A percentile compares a stretch with the other conserved stretches of the same genome.
These are phyloP conservation scores for Oscheius sp. DNA, from an alignment of 2,888 invertebrate species.

Conservation along the genomic window DNA sequence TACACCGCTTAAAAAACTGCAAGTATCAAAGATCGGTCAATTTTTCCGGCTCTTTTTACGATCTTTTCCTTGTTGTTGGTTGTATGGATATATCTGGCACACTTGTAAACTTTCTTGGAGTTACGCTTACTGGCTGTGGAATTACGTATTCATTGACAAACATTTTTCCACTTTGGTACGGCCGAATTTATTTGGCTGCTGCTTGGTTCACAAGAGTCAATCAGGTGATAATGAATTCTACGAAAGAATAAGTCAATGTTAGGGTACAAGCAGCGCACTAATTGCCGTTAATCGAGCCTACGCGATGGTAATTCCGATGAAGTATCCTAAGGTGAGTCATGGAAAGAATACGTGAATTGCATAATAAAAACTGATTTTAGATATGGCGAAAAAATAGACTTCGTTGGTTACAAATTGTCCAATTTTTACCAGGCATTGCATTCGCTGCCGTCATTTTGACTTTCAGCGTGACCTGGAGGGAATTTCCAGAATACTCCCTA, in stretches of 20 bases:
- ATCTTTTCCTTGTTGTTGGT: neutral
- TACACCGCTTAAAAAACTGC: neutral
- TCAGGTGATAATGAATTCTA: too few relatives aligned
- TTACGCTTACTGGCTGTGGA: conserved; percentile 5
- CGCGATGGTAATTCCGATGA: conserved; percentile 13
- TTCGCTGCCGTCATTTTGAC: neutral
- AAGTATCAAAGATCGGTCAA: conserved; percentile 9
- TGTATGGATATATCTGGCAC: neutral
- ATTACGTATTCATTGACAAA: neutral
- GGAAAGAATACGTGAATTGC: neutral
- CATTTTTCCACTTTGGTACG: neutral
- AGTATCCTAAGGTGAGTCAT: neutral
- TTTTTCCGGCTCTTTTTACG: conserved; percentile 16
- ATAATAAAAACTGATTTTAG: neutral
- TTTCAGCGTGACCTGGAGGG: neutral
- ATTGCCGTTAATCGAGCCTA: conserved; percentile 8
- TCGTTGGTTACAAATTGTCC: neutral
- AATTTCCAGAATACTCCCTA: neutral
- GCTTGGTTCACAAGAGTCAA: conserved; percentile 5
- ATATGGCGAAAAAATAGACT: neutral
- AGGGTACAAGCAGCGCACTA: conserved; percentile 6
- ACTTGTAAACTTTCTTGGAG: neutral
- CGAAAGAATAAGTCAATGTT: neutral
- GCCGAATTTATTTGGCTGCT: neutral
- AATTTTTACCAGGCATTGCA: neutral